Evolutionary conservation across 2,888 invertebrate genomes (phyloP), one percentile per base, ranked within the genome.

Genomic region (Patella pellucida): DNA sequence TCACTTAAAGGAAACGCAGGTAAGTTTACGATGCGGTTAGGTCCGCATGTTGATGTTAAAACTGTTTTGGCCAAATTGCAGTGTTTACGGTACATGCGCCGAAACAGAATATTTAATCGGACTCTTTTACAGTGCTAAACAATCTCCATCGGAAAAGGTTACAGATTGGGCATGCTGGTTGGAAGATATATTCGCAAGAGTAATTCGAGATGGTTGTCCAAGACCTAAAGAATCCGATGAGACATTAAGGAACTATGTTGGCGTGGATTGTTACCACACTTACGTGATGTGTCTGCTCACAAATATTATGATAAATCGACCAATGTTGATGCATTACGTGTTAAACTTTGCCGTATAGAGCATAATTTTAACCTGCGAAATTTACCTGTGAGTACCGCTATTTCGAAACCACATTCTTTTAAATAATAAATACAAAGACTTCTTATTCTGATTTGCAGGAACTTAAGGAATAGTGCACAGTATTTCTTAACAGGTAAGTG

Each of bases 161-260:
- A n/a, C 52, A n/a, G 1, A 72, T 27, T 72, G 72, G 72, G 54
- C 54, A 12, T 72, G 72, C 54, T 5, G 72, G 27, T 16, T 72
- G 2, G 72, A 72, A 54, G 54, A 72, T 11, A 52, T 72, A 52
- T 72, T 54, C 56, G 23, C 54, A 3, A 15, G 27, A 23, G 72
- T 54, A 19, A 27, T 23, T 56, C n/a, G 19, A 56, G 54, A 52
- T 54, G 72, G 54, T 9, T n/a, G 1, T 54, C 12, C 56, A 5
- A 54, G 14, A 15, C 16, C 27, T 12, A 11, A 54, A n/a, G 72
- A 72, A 14, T 19, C 52, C 16, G 31, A 52, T 52, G 27, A 19
- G 16, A 19, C 56, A 14, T n/a, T 56, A 7, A 16, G 56, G 16
- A 16, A 19, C 16, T 56, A 56, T 56, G n/a, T 56, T 56, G 14